Conservation (phyloP, 2,797 vertebrate genomes). For the Smutsia gigantea region DNA sequence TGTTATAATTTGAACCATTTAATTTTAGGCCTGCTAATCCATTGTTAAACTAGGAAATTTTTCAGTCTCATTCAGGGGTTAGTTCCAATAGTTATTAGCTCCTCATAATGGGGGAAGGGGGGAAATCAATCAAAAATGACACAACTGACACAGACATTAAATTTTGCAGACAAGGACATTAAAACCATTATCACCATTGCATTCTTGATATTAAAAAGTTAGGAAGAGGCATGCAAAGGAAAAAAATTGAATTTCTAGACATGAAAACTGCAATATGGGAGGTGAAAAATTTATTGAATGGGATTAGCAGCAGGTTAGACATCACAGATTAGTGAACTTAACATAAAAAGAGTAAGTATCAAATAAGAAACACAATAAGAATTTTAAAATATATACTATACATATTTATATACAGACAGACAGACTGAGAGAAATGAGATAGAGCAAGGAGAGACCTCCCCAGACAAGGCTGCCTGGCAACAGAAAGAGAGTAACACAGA, state of each 20-base stretch:
- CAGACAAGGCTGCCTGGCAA: no score
- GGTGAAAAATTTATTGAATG: neutral
- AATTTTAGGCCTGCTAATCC: conserved; percentile 33
- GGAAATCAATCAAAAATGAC: neutral
- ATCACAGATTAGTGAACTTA: conserved; percentile 32
- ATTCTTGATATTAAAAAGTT: conserved; percentile 35
- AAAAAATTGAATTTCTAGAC: conserved; percentile 30
- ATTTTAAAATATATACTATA: neutral
- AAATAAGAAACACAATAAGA: conserved; percentile 9
- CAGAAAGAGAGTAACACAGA: neutral
- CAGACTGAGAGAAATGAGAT: neutral
- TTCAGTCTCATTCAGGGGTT: conserved; percentile 5
- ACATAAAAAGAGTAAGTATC: conserved; percentile 28
- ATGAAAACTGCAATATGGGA: neutral
- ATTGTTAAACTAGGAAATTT: neutral
- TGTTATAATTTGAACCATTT: conserved; percentile 14
- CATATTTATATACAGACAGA: neutral
- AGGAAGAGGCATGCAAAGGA: neutral
- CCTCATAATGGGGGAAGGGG: neutral
- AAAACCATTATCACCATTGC: neutral
- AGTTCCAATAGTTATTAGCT: conserved; percentile 37
- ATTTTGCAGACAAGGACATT: neutral
- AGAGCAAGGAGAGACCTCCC: no score
- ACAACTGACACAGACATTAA: neutral
- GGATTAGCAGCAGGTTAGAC: conserved; percentile 2